Conservation (phyloP, 1,140 invertebrate species). For the Drosophila arawakana region DNA sequence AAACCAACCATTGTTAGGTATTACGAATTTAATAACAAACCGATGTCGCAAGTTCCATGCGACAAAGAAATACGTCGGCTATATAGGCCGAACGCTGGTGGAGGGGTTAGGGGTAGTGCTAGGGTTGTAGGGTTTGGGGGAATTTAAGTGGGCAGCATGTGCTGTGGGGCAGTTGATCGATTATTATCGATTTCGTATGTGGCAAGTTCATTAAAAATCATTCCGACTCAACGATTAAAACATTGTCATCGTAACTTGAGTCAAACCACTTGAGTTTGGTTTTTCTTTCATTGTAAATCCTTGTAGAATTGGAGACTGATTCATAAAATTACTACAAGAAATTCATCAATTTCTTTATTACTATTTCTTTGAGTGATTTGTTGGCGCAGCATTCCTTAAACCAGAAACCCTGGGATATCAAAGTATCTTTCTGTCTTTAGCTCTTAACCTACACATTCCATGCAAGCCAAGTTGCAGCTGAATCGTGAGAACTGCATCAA, state of each 20-base stretch:
- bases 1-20: conserved; percentile 47
- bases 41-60: conserved; percentile 35
- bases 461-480: background rate
- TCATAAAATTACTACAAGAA: background rate
- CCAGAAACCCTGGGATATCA: conserved; percentile 3
- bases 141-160: conserved; percentile 21
- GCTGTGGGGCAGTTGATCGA: conserved; percentile 35
- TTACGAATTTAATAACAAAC: conserved; percentile 50
- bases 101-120: background rate
- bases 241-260: conserved; percentile 18
- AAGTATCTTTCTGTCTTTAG: too few species aligned
- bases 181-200: conserved; percentile 33
- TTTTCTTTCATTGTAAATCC: background rate
- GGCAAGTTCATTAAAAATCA: conserved; percentile 19
- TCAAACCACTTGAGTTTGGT: background rate
- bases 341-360: too few species aligned
- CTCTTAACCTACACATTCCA: background rate
- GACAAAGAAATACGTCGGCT: background rate
- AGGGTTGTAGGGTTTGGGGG: background rate
- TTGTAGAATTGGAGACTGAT: background rate
- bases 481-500: conserved; percentile 31
- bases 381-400: conserved; percentile 49
- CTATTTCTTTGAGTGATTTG: conserved; percentile 18
- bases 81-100: too few species aligned
- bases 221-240: conserved; percentile 12